These are phyloP conservation scores for Cyanoliseus patagonus DNA, from an alignment of 2,113 vertebrate genomes.

Conservation along the genomic window DNA sequence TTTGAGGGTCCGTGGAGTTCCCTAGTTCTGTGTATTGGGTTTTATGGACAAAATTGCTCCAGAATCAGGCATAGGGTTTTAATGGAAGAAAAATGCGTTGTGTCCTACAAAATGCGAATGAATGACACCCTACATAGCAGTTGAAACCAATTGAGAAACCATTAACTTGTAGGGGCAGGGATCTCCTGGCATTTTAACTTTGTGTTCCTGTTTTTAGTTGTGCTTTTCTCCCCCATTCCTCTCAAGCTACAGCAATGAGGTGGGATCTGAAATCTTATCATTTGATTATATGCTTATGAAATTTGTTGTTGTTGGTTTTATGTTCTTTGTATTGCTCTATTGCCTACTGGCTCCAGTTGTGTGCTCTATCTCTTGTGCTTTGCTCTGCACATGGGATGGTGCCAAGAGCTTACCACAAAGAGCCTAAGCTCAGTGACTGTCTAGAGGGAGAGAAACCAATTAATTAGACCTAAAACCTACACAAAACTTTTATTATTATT, in stretches of 20 bases:
- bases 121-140: background rate
- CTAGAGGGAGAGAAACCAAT: background rate
- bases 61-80: accelerated
- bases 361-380: background rate
- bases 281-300: background rate
- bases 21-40: background rate
- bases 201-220: background rate
- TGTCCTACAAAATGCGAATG: background rate
- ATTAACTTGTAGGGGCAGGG: background rate
- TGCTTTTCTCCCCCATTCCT: background rate
- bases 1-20: background rate
- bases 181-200: background rate
- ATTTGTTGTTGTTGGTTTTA: background rate
- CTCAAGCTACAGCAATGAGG: background rate
- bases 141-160: background rate
- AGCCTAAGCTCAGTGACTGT: background rate
- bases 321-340: background rate
- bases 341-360: background rate
- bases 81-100: background rate
- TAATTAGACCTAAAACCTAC: background rate
- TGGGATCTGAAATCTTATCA: background rate
- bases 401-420: background rate
- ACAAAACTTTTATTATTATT: background rate
- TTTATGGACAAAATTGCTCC: background rate
- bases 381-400: background rate